Percentiles rank a stretch among this genome's conserved stretches.
Conservation (phyloP, 1,140 invertebrate species). For the Heliconius nattereri region DNA sequence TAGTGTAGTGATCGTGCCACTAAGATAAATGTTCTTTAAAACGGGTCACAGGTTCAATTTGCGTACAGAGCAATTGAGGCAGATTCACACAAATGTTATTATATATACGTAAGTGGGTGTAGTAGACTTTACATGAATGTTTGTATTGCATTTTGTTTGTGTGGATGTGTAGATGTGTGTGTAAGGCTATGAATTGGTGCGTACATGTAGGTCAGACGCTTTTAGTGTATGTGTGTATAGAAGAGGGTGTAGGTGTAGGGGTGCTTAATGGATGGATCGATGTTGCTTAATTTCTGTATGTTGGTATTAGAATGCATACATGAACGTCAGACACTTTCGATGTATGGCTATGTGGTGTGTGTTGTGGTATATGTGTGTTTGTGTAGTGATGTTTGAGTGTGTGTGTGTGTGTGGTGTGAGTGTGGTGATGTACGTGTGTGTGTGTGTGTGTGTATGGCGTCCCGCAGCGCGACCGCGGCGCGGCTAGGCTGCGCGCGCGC, state of each 20-base stretch:
- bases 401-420: conserved; percentile 3
- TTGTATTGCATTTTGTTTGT: background rate
- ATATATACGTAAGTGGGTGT: background rate
- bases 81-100: no score
- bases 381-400: background rate
- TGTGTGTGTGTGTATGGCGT: conserved; percentile 10
- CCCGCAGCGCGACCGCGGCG: conserved; percentile 7
- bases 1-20: conserved; percentile 10
- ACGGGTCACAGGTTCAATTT: background rate
- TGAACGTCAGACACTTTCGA: background rate
- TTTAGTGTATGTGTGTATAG: background rate
- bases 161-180: background rate
- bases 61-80: no score
- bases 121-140: background rate
- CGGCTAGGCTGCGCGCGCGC: conserved; percentile 51
- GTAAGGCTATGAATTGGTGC: background rate
- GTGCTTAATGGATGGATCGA: background rate
- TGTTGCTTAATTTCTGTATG: background rate
- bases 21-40: background rate
- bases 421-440: conserved; percentile 6
- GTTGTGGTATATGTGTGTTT: no score
- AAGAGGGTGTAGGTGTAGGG: background rate
- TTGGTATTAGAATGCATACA: background rate
- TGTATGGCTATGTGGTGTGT: background rate
- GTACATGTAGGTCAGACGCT: background rate